A percentile compares a stretch with the other conserved stretches of the same genome.
These are phyloP conservation scores for Malurus melanocephalus DNA, from an alignment of 2,113 vertebrate genomes.

Conservation along the genomic window DNA sequence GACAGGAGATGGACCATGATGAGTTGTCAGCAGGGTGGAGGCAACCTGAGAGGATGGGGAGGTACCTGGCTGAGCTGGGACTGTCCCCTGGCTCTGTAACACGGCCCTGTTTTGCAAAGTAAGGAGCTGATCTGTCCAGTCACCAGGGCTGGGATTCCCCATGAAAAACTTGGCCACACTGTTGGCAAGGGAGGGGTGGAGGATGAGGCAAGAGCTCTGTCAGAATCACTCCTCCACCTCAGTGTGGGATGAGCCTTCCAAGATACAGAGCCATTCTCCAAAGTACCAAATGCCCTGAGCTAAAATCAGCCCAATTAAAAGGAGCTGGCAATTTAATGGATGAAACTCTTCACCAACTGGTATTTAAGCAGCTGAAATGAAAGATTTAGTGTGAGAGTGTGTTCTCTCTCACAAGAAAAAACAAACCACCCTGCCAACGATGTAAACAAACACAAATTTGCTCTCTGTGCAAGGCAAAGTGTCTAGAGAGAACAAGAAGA, in stretches of 20 bases:
- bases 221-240: constrained; percentile 44
- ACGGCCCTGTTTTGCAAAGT: neutral
- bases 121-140: neutral
- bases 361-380: constrained; percentile 32
- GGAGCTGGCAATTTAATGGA: neutral
- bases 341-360: neutral
- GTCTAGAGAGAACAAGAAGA: neutral
- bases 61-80: neutral
- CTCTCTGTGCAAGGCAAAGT: neutral
- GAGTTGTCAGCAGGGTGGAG: neutral
- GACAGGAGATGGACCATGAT: neutral
- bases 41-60: neutral
- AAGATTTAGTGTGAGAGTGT: neutral
- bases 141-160: constrained; percentile 36
- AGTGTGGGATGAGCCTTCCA: constrained; percentile 30
- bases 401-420: neutral
- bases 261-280: neutral
- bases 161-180: constrained; percentile 7
- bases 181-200: constrained; percentile 35
- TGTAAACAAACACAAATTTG: neutral
- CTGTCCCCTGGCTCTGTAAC: neutral
- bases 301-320: constrained; percentile 34
- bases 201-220: constrained; percentile 46
- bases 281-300: neutral
- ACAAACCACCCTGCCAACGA: neutral